These are phyloP conservation scores for Diabrotica undecimpunctata DNA, from an alignment of 1,140 invertebrate genomes.

Conservation along the genomic window DNA sequence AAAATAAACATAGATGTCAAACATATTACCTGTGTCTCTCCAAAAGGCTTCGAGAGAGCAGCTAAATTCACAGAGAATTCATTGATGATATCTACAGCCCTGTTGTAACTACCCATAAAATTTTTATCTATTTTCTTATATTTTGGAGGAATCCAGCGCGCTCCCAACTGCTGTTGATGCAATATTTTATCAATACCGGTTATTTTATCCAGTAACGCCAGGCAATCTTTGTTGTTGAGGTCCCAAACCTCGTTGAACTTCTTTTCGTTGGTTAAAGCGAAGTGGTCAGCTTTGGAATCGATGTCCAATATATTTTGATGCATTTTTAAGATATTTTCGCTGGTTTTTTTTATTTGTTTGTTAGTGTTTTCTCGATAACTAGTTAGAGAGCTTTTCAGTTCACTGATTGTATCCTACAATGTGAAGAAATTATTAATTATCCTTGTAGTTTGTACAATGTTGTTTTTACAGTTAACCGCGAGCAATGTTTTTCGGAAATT, in stretches of 20 bases:
- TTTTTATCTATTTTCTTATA: slow-evolving; percentile 19
- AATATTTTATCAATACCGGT: slow-evolving; percentile 62
- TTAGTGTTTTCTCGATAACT: slow-evolving; percentile 55
- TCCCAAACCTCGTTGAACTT: slow-evolving; percentile 57
- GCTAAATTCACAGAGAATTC: too few relatives aligned
- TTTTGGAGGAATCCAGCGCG: slow-evolving; percentile 53
- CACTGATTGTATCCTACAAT: neutral
- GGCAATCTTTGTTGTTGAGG: slow-evolving; percentile 63
- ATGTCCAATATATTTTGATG: slow-evolving; percentile 63
- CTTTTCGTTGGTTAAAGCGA: slow-evolving; percentile 58
- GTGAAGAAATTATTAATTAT: too few relatives aligned
- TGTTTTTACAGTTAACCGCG: too few relatives aligned
- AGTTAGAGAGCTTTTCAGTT: slow-evolving; percentile 32
- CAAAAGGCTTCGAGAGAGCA: slow-evolving; percentile 24
- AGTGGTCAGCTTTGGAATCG: slow-evolving; percentile 63
- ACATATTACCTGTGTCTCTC: slow-evolving; percentile 32
- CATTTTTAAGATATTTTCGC: slow-evolving; percentile 59
- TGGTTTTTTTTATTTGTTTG: slow-evolving; percentile 34
- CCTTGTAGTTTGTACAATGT: too few relatives aligned
- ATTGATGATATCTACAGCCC: too few relatives aligned
- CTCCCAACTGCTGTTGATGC: slow-evolving; percentile 64
- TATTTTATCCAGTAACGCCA: slow-evolving; percentile 56
- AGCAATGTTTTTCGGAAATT: too few relatives aligned
- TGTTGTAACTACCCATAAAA: too few relatives aligned
- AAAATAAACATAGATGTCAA: neutral